Conservation (phyloP, 2,797 vertebrate species). For the Gymnothorax reevesii region DNA sequence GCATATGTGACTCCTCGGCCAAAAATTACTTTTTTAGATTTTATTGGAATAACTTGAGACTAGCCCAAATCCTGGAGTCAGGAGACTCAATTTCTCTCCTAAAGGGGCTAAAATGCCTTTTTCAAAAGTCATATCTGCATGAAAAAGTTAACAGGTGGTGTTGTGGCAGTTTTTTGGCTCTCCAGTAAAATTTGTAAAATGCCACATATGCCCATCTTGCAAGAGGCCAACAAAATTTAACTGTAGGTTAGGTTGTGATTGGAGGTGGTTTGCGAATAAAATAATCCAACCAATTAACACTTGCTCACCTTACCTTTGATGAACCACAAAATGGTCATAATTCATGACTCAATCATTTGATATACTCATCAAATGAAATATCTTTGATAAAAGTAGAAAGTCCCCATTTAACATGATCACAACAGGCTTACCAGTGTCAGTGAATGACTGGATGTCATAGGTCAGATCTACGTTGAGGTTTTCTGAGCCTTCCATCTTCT, state of each 20-base stretch:
- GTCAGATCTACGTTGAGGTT: slow-evolving; percentile 84
- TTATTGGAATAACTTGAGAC: too few relatives aligned
- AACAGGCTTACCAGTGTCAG: slow-evolving; percentile 74
- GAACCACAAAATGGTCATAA: background rate
- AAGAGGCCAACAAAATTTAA: too few relatives aligned
- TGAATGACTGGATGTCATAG: slow-evolving; percentile 84
- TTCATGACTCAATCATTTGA: slow-evolving; percentile 13
- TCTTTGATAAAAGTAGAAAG: background rate
- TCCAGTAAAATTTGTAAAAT: too few relatives aligned
- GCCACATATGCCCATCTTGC: too few relatives aligned
- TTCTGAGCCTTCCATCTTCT: slow-evolving; percentile 84
- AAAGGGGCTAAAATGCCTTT: too few relatives aligned
- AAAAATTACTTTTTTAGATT: too few relatives aligned
- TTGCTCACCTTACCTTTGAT: background rate
- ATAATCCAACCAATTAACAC: background rate
- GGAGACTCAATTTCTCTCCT: too few relatives aligned
- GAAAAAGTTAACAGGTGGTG: too few relatives aligned
- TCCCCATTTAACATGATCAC: background rate
- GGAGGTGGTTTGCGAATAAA: background rate
- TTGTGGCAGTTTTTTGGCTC: too few relatives aligned
- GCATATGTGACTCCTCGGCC: too few relatives aligned
- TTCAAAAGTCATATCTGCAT: too few relatives aligned
- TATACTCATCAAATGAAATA: background rate
- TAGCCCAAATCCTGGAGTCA: too few relatives aligned
- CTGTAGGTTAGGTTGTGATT: background rate